These are phyloP conservation scores for Cassiopea xamachana DNA, from an alignment of 30 jellyfish, hydroid and myxozoan genomes.

Conservation along the genomic window DNA sequence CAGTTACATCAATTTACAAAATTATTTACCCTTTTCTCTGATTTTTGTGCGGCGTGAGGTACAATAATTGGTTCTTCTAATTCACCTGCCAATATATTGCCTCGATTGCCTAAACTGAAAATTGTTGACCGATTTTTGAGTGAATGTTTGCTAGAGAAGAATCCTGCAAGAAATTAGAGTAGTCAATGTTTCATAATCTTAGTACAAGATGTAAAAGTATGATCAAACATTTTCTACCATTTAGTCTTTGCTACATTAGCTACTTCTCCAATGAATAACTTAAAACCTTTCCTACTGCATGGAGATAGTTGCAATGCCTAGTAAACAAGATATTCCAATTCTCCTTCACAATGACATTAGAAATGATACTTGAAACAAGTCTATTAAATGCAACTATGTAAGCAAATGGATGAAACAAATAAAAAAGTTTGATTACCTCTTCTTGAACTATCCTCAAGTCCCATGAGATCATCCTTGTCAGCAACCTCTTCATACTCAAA, in stretches of 20 bases:
- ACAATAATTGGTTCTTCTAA: conserved; percentile 97
- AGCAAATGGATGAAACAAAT: neutral
- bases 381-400: neutral
- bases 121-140: conserved; percentile 92
- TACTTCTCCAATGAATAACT: too few relatives aligned
- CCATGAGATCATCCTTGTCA: conserved; percentile 98
- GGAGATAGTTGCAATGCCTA: too few relatives aligned
- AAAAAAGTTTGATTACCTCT: conserved; percentile 52
- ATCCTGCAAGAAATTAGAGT: conserved; percentile 38
- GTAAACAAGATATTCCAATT: too few relatives aligned
- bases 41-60: conserved; percentile 98
- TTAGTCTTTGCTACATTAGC: too few relatives aligned
- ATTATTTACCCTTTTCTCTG: conserved; percentile 92
- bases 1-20: too few relatives aligned
- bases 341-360: too few relatives aligned
- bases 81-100: conserved; percentile 80
- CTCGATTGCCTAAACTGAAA: conserved; percentile 97
- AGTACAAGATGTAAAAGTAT: neutral
- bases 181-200: neutral
- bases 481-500: conserved; percentile 92
- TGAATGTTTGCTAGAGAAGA: conserved; percentile 90
- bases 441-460: conserved; percentile 93
- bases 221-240: neutral
- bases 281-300: too few relatives aligned
- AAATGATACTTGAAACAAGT: too few relatives aligned